Evolutionary conservation across 2,113 vertebrate genomes (phyloP).

Genomic region (Thomomys bottae): DNA sequence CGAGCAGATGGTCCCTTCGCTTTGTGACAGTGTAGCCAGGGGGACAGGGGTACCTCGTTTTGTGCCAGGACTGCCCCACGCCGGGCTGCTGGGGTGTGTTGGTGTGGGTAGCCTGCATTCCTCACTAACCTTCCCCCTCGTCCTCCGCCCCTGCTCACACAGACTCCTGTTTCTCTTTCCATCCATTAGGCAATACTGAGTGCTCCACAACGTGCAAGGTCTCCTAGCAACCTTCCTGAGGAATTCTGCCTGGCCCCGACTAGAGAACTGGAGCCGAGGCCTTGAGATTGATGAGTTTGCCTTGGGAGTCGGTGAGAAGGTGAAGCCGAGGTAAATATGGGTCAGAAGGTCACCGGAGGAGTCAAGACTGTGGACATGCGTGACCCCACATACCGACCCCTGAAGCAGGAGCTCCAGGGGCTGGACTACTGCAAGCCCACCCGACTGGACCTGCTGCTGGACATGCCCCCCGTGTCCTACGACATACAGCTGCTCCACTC

Average conservation of each 20-base stretch:
- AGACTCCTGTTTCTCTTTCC: slow-evolving; percentile 70
- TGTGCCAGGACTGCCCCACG: accelerated
- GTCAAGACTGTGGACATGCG: slow-evolving; percentile 99
- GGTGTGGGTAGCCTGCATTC: accelerated
- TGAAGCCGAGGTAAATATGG: slow-evolving; percentile 87
- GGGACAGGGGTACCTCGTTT: background rate
- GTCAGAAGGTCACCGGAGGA: slow-evolving; percentile 98
- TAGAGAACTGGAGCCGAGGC: slow-evolving; percentile 53
- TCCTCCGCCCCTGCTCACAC: background rate
- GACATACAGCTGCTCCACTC: slow-evolving; percentile 94
- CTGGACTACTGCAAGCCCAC: slow-evolving; percentile 95
- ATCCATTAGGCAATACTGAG: slow-evolving; percentile 81
- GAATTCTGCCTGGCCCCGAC: slow-evolving; percentile 51
- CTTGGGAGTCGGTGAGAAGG: slow-evolving; percentile 54
- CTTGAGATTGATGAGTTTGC: slow-evolving; percentile 77
- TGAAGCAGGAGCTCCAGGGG: slow-evolving; percentile 95
- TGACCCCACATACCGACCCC: slow-evolving; percentile 93
- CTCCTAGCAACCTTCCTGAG: slow-evolving; percentile 67
- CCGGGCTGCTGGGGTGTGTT: accelerated
- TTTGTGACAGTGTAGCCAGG: background rate
- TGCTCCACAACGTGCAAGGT: background rate
- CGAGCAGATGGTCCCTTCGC: accelerated
- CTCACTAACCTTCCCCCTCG: background rate
- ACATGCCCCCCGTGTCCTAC: slow-evolving; percentile 91
- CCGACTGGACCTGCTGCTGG: slow-evolving; percentile 95